Conservation (phyloP, 1,140 invertebrate genomes). For the Halyomorpha halys region DNA sequence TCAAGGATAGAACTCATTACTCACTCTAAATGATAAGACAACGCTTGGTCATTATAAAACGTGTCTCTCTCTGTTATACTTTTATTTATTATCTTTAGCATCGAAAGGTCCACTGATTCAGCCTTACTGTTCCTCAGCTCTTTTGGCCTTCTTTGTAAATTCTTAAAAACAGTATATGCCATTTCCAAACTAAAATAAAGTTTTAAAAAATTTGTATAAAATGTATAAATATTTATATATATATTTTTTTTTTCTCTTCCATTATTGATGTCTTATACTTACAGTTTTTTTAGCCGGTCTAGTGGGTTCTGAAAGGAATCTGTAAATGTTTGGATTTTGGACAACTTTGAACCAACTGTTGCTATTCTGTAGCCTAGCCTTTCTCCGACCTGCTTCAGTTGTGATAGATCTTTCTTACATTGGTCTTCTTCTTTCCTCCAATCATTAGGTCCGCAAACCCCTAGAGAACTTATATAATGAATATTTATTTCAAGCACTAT, state of each 20-base stretch:
- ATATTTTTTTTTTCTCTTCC: too few species aligned
- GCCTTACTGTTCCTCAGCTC: neutral
- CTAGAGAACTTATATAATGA: neutral
- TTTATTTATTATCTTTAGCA: neutral
- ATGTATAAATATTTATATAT: too few species aligned
- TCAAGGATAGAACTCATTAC: neutral
- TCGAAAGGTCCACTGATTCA: neutral
- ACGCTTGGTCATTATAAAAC: neutral
- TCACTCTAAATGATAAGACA: neutral
- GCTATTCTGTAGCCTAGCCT: neutral
- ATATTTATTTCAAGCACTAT: neutral
- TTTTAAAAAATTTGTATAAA: neutral
- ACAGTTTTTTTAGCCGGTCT: conserved; percentile 4
- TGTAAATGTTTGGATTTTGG: neutral
- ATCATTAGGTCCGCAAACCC: neutral
- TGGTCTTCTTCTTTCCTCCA: neutral
- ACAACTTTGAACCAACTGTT: neutral
- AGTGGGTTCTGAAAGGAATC: neutral
- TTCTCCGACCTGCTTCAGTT: conserved; percentile 4
- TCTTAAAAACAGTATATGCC: neutral
- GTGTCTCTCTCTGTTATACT: neutral
- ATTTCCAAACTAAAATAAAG: neutral
- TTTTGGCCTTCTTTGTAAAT: conserved; percentile 8
- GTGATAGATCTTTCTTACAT: neutral
- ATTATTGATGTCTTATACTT: neutral